Evolutionary conservation across 2,797 vertebrate species (phyloP).

Genomic region (Galagoides demidoff): DNA sequence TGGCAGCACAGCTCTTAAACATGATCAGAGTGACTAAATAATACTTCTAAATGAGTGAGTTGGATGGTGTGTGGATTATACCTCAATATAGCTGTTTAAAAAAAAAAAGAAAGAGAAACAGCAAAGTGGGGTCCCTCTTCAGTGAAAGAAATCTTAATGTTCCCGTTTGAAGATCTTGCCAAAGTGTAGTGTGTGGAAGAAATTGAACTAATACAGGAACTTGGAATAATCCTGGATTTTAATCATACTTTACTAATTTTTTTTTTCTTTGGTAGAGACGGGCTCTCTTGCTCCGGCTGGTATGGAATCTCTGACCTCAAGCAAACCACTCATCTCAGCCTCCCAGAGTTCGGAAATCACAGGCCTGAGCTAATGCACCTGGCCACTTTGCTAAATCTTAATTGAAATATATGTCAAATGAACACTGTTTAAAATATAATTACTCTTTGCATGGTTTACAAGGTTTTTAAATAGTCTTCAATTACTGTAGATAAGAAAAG

Average conservation of each 20-base stretch:
- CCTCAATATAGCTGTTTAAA: background rate
- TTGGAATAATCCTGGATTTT: background rate
- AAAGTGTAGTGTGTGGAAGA: background rate
- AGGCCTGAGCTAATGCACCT: no score
- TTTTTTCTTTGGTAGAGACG: no score
- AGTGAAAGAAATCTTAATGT: constrained; percentile 6
- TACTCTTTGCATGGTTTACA: background rate
- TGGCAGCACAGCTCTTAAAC: background rate
- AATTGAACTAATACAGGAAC: background rate
- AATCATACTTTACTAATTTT: background rate
- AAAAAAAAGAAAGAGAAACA: background rate
- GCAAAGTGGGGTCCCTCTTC: background rate
- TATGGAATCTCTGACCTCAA: no score
- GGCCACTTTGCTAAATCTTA: background rate
- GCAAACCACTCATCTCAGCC: no score
- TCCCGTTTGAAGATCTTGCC: background rate
- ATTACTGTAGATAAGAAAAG: background rate
- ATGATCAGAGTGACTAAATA: background rate
- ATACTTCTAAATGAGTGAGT: background rate
- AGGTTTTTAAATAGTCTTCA: constrained; percentile 23
- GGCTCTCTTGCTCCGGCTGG: no score
- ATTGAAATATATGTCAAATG: background rate
- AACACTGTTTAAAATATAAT: background rate
- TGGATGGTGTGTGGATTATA: background rate
- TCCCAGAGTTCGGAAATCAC: no score